Conservation (phyloP, 1,140 invertebrate genomes). For the Tachypleus tridentatus region DNA sequence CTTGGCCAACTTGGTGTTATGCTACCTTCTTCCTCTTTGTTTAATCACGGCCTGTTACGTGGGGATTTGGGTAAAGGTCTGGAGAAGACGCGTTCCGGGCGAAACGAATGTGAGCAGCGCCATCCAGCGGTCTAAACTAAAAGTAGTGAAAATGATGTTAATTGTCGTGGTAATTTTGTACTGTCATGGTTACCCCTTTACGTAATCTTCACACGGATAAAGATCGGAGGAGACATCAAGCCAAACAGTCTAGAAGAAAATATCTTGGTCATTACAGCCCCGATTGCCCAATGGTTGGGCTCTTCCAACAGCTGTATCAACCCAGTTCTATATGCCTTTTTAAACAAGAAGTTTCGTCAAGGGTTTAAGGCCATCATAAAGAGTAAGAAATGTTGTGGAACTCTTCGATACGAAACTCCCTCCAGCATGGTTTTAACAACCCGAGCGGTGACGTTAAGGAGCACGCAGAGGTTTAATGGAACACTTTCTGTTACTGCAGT, state of each 20-base stretch:
- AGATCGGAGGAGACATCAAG: constrained; percentile 34
- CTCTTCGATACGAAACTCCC: constrained; percentile 17
- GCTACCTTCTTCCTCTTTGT: constrained; percentile 84
- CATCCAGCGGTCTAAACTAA: constrained; percentile 33
- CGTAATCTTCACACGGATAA: constrained; percentile 41
- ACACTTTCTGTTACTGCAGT: no score
- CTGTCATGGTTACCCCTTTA: constrained; percentile 43
- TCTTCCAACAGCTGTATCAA: constrained; percentile 95
- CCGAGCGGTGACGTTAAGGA: no score
- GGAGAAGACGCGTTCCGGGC: constrained; percentile 68
- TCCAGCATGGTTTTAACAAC: neutral
- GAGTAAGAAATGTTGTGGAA: constrained; percentile 61
- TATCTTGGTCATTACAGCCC: constrained; percentile 60
- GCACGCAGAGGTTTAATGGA: no score
- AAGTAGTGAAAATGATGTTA: constrained; percentile 41
- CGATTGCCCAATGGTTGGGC: constrained; percentile 91
- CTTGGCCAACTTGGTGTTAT: constrained; percentile 73
- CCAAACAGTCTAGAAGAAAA: constrained; percentile 49
- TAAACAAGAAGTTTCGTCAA: constrained; percentile 89
- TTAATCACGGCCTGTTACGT: constrained; percentile 85
- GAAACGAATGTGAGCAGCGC: constrained; percentile 44
- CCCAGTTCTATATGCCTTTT: constrained; percentile 93
- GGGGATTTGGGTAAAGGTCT: constrained; percentile 84
- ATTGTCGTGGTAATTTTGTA: constrained; percentile 38
- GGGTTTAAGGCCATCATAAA: constrained; percentile 83